phyloP scores from a whole-genome alignment of 2,888 invertebrate genomes.

The Nipponacmea schrenckii region DNA sequence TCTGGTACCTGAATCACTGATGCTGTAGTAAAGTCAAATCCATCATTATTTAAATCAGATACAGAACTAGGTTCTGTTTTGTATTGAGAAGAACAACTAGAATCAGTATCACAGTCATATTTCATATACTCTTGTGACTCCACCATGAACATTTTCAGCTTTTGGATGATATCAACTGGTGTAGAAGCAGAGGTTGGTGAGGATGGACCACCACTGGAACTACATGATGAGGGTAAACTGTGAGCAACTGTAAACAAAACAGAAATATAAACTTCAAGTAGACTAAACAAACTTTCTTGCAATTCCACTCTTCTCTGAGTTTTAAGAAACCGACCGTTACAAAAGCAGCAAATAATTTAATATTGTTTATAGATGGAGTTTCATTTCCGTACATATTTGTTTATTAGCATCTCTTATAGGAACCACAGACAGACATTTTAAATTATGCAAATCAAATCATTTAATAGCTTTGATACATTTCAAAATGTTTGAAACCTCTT shows the following conservation, averaged over 20 bases:
- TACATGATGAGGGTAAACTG: slow-evolving; percentile 78
- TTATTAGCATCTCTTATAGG: too few relatives aligned
- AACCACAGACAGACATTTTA: too few relatives aligned
- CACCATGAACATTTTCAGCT: slow-evolving; percentile 39
- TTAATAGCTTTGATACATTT: too few relatives aligned
- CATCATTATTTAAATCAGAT: not conserved
- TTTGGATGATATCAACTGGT: slow-evolving; percentile 44
- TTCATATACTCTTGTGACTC: not conserved
- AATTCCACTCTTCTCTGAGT: too few relatives aligned
- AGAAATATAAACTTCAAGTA: not conserved
- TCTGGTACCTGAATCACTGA: too few relatives aligned
- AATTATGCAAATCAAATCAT: too few relatives aligned
- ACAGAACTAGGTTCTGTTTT: not conserved
- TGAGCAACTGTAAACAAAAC: slow-evolving; percentile 22
- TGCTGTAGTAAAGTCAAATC: not conserved
- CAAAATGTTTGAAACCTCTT: too few relatives aligned
- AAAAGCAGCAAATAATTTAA: too few relatives aligned
- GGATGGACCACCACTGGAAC: slow-evolving; percentile 80
- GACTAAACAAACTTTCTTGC: too few relatives aligned
- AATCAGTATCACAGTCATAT: not conserved
- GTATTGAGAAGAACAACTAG: slow-evolving; percentile 1
- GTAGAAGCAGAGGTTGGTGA: slow-evolving; percentile 73
- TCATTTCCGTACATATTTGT: too few relatives aligned
- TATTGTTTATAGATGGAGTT: too few relatives aligned
- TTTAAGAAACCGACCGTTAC: too few relatives aligned